Evolutionary conservation across 1,140 invertebrate species (phyloP).

Genomic region (Drepana arcuata): DNA sequence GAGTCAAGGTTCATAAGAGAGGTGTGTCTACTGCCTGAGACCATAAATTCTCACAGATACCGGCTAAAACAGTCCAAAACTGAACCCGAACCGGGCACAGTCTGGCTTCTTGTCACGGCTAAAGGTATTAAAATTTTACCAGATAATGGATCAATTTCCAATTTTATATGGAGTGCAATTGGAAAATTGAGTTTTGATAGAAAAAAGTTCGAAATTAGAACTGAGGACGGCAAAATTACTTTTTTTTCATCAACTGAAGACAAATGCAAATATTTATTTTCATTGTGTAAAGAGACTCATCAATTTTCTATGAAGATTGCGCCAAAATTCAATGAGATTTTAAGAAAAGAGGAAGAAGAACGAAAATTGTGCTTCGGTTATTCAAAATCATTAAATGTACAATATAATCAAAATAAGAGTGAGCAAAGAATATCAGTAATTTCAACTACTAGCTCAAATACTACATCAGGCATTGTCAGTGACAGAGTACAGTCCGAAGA

Average conservation of each 20-base stretch:
- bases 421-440: slow-evolving; percentile 93
- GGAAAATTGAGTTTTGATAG: slow-evolving; percentile 95
- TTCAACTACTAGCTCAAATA: slow-evolving; percentile 92
- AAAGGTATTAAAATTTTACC: slow-evolving; percentile 88
- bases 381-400: slow-evolving; percentile 75
- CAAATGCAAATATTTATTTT: slow-evolving; percentile 91
- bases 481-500: slow-evolving; percentile 95
- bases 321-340: slow-evolving; percentile 84
- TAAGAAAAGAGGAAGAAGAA: slow-evolving; percentile 83
- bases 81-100: slow-evolving; percentile 79
- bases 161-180: slow-evolving; percentile 93
- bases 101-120: slow-evolving; percentile 87
- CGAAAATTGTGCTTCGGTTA: slow-evolving; percentile 76
- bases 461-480: slow-evolving; percentile 95
- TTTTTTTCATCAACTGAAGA: slow-evolving; percentile 93
- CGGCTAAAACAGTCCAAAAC: slow-evolving; percentile 88
- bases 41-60: slow-evolving; percentile 94
- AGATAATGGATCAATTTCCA: slow-evolving; percentile 76
- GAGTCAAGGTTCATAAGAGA: slow-evolving; percentile 91
- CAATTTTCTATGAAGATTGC: slow-evolving; percentile 95
- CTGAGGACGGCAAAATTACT: slow-evolving; percentile 88
- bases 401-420: slow-evolving; percentile 75
- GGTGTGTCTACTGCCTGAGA: slow-evolving; percentile 87
- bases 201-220: slow-evolving; percentile 96
- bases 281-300: slow-evolving; percentile 92